Base-by-base conservation (phyloP, 2,888 invertebrate genomes). In the Trimorus sp. region DNA sequence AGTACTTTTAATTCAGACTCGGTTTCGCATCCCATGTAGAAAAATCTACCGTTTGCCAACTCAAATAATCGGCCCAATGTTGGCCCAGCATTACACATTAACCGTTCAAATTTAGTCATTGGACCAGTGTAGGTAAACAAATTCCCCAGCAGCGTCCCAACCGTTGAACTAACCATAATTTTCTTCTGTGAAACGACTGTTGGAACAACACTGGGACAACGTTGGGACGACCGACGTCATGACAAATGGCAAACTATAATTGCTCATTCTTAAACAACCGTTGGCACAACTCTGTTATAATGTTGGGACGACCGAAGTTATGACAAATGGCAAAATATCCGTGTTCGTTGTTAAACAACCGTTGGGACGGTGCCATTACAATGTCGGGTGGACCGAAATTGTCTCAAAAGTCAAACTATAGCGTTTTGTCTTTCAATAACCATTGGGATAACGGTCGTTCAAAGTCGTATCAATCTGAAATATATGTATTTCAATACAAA, bases 171-270 rank as follows among this genome's bases (percentile, higher is more conserved):
- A 40, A 40, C 58, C 58, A n/a, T 59, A 14, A 38, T 40, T 59
- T 59, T 59, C 58, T 40, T 59, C 8, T 59, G 58, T 59, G 1
- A 59, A 59, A 59, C 36, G 40, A 59, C 40, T 40, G 40, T 59
- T 40, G 58, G 58, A 15, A 59, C 40, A 59, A 59, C 58, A 59
- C 40, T 59, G 58, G 38, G 58, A 59, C 58, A 40, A 59, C 58
- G 40, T 38, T 40, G 58, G 40, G 9, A 56, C 56, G 37, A 56
- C 56, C 37, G 7, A 37, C 11, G 56, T 56, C 14, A 16, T 53
- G n/a, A 48, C 14, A 48, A 48, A 38, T 38, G 38, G 38, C 8
- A 38, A 38, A 38, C 38, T 7, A 38, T 38, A 38, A 48, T 48
- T 48, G 7, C n/a, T 48, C 14, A 4, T 48, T 9, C 12, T 7